phyloP scores from a whole-genome alignment of 2,797 vertebrate species.

The Eulemur rubriventer region DNA sequence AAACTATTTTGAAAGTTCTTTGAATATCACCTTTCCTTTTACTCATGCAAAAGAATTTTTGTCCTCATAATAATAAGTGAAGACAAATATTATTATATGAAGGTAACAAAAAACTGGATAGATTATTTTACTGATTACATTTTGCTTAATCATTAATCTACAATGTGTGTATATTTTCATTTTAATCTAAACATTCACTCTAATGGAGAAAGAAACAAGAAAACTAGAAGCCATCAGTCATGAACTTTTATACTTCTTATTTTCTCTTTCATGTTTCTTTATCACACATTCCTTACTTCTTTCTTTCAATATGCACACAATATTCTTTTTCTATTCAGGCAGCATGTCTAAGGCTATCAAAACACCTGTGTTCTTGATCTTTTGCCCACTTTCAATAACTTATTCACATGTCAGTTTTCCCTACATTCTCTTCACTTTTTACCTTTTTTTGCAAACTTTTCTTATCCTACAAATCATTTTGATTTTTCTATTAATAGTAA shows the following conservation, averaged over 20 bases:
- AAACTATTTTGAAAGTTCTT: background rate
- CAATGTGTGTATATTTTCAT: background rate
- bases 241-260: background rate
- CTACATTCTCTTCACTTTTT: background rate
- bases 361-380: background rate
- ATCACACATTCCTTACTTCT: background rate
- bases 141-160: background rate
- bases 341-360: background rate
- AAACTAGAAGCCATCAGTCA: background rate
- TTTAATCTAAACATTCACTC: background rate
- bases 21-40: background rate
- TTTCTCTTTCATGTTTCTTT: background rate
- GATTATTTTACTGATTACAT: slow-evolving; percentile 4
- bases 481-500: background rate
- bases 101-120: background rate
- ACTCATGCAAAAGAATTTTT: background rate
- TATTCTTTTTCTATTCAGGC: background rate
- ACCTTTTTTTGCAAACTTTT: background rate
- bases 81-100: slow-evolving; percentile 1
- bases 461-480: background rate
- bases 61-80: background rate
- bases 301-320: background rate
- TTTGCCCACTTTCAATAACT: background rate
- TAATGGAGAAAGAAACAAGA: background rate
- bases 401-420: background rate